Evolutionary conservation across 2,113 vertebrate genomes (phyloP), one percentile per base, ranked within the genome.

Genomic region (Helogale parvula): DNA sequence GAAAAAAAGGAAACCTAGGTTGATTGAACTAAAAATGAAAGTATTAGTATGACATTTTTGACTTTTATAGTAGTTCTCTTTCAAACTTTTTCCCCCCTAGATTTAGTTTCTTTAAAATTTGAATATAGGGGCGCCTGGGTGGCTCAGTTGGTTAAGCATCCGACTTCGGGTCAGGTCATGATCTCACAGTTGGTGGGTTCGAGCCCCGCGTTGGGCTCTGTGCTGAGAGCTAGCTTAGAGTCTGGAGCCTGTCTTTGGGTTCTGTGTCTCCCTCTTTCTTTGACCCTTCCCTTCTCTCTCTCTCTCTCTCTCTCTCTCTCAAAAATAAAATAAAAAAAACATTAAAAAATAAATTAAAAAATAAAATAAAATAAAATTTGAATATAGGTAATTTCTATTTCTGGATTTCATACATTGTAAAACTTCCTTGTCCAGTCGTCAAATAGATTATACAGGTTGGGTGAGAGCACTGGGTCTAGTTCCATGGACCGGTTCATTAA

Each of bases 11-110:
- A 87, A 86, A 33, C 11, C 33, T 80, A n/a, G 31, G 17, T 41
- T 93, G 76, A 94, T 2, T 66, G 45, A 69, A n/a, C 41, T 89
- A 69, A 87, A 82, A 76, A 63, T 79, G 47, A 93, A 93, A 90
- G 7, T 80, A 41, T 88, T 96, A 84, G 29, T 33, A 72, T 82
- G 27, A 38, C 21, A 63, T 92, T 76, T 47, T 71, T 84, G 66
- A 85, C 68, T 79, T 89, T 33, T 88, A 88, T 77, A 94, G 76
- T 95, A 94, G 76, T 95, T 92, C 29, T 88, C 29, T 72, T 88
- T 69, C 14, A 63, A 87, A 85, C 41, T 33, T 33, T 0, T 87
- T 69, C 57, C 25, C 29, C 12, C 66, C 0, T 90, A 89, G 12
- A 76, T 88, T 85, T 33, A 60, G 29, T 89, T 87, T 94, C 17